These are phyloP conservation scores for Ginglymostoma cirratum DNA, from an alignment of 2,113 vertebrate species.

Conservation along the genomic window DNA sequence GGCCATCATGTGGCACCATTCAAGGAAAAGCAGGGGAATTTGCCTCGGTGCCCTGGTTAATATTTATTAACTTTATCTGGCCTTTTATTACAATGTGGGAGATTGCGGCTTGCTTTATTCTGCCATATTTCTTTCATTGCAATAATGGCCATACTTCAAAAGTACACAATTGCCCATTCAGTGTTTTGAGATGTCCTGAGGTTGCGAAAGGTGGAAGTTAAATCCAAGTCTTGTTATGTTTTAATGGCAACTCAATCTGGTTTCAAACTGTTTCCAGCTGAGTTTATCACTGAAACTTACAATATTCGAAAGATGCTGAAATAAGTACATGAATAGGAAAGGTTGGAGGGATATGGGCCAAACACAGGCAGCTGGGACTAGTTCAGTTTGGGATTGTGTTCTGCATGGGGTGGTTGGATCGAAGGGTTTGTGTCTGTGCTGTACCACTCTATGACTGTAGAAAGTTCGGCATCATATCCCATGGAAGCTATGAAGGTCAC, in stretches of 20 bases:
- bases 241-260: background rate
- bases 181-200: background rate
- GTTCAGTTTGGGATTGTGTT: no score
- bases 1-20: background rate
- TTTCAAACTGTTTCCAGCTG: background rate
- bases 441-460: background rate
- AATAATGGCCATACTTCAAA: background rate
- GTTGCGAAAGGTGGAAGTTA: no score
- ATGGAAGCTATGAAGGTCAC: background rate
- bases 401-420: no score
- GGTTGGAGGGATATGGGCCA: no score
- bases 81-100: background rate
- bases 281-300: background rate
- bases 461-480: background rate
- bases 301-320: no score
- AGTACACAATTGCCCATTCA: background rate
- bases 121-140: background rate
- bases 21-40: background rate
- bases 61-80: background rate
- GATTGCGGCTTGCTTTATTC: background rate
- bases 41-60: background rate
- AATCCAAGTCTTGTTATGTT: background rate
- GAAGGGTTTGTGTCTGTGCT: no score
- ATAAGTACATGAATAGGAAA: no score
- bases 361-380: no score